Evolutionary conservation across 2,113 vertebrate species (phyloP), one percentile per base, ranked within the genome.

Genomic region (Sebastes fasciatus): DNA sequence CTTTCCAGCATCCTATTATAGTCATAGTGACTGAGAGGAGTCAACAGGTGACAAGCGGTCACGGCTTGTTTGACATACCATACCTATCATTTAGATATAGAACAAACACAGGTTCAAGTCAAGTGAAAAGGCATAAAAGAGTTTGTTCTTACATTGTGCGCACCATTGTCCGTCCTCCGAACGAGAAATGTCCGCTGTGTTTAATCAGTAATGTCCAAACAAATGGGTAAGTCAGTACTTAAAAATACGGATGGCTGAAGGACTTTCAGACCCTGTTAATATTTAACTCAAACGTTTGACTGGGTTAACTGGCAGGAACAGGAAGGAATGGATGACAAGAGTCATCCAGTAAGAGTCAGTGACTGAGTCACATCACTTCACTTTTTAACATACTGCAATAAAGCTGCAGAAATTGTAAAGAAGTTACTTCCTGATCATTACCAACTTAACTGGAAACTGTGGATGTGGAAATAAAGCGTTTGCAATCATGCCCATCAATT

Each of bases 211-310:
- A 90, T 60, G 2, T 64, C 4, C 42, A 42, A 79, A 85, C 58
- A 62, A 84, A 74, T 8, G 43, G 16, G 23, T 14, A 68, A 19
- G 68, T 17, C 19, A 40, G 12, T 19, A 49, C 48, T 78, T 11
- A 19, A 58, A 87, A 87, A 79, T 45, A 43, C n/a, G 14, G 42
- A 45, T 0, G 55, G 40, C 21, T 9, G 11, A 4, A 73, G 52
- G 63, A 86, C 86, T 88, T 86, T 89, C 34, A 85, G 51, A 82
- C 68, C 10, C 66, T 73, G 88, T 91, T 76, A 94, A 94, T 91
- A 65, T 89, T 88, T 93, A 91, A 86, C 91, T 34, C 9, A 2
- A 34, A 9, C 0, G 5, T 72, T 74, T 80, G 49, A 76, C 52
- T 43, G 55, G 1, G 19, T 62, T 54, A 67, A 57, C 70, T 61